Conservation (phyloP, 2,888 invertebrate genomes). For the Drosophila trichaetosa region DNA sequence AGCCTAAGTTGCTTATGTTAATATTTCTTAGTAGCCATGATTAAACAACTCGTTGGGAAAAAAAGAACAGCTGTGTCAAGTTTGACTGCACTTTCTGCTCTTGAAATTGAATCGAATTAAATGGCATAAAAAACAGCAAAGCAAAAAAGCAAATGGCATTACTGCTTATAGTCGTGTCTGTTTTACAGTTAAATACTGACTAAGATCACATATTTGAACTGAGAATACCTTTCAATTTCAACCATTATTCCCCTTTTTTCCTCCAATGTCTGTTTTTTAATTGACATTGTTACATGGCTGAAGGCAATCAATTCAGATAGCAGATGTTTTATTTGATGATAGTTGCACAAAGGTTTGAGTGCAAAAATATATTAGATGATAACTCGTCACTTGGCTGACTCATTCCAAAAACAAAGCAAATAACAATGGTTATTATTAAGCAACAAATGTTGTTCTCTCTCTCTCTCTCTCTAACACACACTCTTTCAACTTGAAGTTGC, state of each 20-base stretch:
- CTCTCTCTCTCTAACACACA: background rate
- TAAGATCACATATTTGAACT: background rate
- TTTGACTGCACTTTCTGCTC: conserved; percentile 3
- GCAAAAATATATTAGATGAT: conserved; percentile 26
- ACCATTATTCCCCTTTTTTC: background rate
- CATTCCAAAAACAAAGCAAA: background rate
- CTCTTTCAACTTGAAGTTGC: background rate
- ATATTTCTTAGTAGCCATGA: background rate
- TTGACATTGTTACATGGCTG: conserved; percentile 31
- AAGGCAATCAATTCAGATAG: conserved; percentile 39
- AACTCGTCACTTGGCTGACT: background rate
- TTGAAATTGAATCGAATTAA: background rate
- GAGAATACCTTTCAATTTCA: conserved; percentile 5
- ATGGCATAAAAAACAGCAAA: background rate
- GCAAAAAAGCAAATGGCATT: background rate
- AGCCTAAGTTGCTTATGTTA: background rate
- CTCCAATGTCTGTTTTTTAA: conserved; percentile 33
- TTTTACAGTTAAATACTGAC: background rate
- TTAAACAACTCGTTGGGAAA: background rate
- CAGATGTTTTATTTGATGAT: conserved; percentile 17
- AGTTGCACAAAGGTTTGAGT: conserved; percentile 12
- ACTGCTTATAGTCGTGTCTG: background rate
- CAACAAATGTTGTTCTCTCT: conserved; percentile 3
- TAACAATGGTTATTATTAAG: conserved; percentile 6
- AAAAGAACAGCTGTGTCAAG: conserved; percentile 17